Conservation (phyloP, 1,140 invertebrate species). For the Drosophila nigrodunni region DNA sequence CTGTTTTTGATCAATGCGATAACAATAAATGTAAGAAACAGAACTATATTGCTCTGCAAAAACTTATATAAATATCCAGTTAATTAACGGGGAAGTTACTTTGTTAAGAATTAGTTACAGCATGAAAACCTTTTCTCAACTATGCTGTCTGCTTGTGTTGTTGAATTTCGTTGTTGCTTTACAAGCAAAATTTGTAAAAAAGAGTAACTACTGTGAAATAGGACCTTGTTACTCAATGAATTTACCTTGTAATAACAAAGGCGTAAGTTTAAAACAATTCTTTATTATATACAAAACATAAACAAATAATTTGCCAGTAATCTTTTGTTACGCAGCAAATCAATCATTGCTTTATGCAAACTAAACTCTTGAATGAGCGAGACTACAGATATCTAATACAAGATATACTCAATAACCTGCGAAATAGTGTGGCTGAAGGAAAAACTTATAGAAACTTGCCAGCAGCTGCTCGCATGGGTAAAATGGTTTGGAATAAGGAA, state of each 20-base stretch:
- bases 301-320: too few relatives aligned
- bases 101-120: background rate
- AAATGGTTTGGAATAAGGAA: conserved; percentile 46
- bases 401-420: conserved; percentile 29
- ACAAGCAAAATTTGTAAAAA: background rate
- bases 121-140: conserved; percentile 2
- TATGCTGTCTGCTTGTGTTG: conserved; percentile 1
- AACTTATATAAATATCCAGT: conserved; percentile 12
- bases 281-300: too few relatives aligned
- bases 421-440: conserved; percentile 46
- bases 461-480: conserved; percentile 39
- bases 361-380: background rate
- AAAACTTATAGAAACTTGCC: conserved; percentile 25
- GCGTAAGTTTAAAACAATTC: conserved; percentile 18
- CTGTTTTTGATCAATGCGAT: background rate
- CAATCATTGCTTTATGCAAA: background rate
- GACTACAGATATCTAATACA: background rate
- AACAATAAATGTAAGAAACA: background rate
- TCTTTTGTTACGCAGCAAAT: background rate
- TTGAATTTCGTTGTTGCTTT: background rate
- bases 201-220: conserved; percentile 5
- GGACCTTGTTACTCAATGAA: conserved; percentile 15
- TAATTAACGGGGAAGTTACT: background rate
- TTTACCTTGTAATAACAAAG: conserved; percentile 33
- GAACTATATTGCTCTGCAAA: background rate